Evolutionary conservation across 2,113 vertebrate species (phyloP).

Genomic region (Noturus placidus): DNA sequence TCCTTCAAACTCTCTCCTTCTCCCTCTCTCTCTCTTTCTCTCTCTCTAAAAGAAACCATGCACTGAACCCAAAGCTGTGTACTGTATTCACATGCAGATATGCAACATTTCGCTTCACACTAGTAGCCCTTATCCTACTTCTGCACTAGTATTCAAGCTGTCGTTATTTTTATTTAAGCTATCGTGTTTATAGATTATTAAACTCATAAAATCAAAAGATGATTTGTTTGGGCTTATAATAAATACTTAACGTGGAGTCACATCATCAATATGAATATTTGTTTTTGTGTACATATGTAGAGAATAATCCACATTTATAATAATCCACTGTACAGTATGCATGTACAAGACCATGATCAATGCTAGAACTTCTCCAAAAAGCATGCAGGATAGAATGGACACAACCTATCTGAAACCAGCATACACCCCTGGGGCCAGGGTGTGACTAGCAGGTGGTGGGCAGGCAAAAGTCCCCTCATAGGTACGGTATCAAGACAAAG

Average conservation of each 20-base stretch:
- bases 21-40: no score
- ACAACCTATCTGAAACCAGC: neutral
- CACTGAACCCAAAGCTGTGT: no score
- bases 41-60: no score
- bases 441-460: slow-evolving; percentile 61
- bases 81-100: no score
- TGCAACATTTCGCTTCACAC: no score
- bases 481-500: slow-evolving; percentile 29
- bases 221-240: neutral
- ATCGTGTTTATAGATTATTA: neutral
- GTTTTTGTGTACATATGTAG: neutral
- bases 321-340: neutral
- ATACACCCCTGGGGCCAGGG: slow-evolving; percentile 41
- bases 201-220: neutral
- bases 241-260: neutral
- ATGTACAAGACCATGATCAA: neutral
- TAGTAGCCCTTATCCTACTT: no score
- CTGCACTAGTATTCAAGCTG: no score
- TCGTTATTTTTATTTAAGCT: neutral
- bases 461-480: slow-evolving; percentile 60
- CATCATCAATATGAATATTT: no score
- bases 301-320: neutral
- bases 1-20: no score
- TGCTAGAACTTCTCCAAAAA: neutral
- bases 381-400: neutral